Evolutionary conservation across 2,113 vertebrate species (phyloP).

Genomic region (Scolopax mira): DNA sequence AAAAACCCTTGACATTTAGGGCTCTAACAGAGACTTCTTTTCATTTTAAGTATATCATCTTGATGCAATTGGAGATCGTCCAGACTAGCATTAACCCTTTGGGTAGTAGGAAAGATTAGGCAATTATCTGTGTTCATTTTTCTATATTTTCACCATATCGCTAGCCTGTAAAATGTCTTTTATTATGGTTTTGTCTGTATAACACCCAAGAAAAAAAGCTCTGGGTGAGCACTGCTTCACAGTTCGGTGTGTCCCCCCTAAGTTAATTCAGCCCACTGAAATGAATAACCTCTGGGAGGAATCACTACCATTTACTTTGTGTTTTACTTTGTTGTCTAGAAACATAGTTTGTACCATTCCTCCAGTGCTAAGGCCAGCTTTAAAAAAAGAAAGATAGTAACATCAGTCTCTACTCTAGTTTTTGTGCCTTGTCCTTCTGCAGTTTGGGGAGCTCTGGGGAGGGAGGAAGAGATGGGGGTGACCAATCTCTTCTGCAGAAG

Average conservation of each 20-base stretch:
- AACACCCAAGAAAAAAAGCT: neutral
- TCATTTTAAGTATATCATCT: neutral
- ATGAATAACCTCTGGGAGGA: neutral
- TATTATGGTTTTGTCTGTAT: neutral
- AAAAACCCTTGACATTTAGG: neutral
- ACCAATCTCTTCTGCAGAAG: neutral
- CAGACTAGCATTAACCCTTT: neutral
- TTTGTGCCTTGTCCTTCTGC: neutral
- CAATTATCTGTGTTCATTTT: neutral
- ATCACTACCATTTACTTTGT: neutral
- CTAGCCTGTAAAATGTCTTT: neutral
- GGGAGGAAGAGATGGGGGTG: neutral
- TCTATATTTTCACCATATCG: rapidly evolving
- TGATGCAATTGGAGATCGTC: neutral
- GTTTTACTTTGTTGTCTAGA: neutral
- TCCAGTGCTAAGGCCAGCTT: neutral
- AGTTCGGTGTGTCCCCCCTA: neutral
- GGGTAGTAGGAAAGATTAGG: neutral
- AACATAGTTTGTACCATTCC: neutral
- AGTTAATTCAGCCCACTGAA: neutral
- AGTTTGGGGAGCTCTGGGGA: neutral
- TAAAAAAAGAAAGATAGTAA: neutral
- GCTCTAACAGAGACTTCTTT: neutral
- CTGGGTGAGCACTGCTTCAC: neutral
- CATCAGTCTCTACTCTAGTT: neutral